phyloP scores from a whole-genome alignment of 2,888 invertebrate genomes.

The Aporophyla nigra region DNA sequence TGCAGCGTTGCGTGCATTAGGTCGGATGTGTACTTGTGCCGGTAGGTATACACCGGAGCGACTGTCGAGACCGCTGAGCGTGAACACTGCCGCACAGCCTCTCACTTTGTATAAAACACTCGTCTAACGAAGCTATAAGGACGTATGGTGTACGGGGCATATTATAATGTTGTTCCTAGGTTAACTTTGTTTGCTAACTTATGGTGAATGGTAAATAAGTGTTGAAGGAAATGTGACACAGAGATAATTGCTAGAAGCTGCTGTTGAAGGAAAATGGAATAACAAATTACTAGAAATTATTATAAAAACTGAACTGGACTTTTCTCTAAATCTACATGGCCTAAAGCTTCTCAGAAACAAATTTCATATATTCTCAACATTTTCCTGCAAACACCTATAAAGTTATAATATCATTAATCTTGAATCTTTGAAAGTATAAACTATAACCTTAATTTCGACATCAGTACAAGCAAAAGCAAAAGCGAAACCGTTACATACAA shows the following conservation, averaged over 20 bases:
- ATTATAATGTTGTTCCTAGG: conserved; percentile 8
- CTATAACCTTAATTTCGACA: conserved; percentile 1
- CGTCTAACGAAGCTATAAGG: not conserved
- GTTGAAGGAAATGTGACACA: not conserved
- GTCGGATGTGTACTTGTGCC: conserved; percentile 38
- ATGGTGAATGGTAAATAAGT: conserved; percentile 1
- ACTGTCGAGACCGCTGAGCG: not conserved
- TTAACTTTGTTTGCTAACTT: conserved; percentile 8
- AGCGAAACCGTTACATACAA: conserved; percentile 3
- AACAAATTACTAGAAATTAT: not conserved
- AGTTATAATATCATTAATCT: not conserved
- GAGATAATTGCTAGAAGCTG: not conserved
- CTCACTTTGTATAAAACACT: conserved; percentile 30
- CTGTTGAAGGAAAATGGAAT: not conserved
- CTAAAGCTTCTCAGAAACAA: not conserved
- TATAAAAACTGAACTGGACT: too few relatives aligned
- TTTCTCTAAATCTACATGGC: not conserved
- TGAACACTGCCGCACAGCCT: conserved; percentile 33
- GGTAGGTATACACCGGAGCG: not conserved
- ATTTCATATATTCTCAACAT: not conserved
- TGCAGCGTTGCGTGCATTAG: conserved; percentile 25
- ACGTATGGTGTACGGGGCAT: not conserved
- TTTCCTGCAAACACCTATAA: not conserved
- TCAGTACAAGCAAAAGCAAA: not conserved
- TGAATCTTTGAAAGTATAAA: not conserved